Evolutionary conservation across 2,797 vertebrate species (phyloP).

Genomic region (Pantherophis vulpinus): DNA sequence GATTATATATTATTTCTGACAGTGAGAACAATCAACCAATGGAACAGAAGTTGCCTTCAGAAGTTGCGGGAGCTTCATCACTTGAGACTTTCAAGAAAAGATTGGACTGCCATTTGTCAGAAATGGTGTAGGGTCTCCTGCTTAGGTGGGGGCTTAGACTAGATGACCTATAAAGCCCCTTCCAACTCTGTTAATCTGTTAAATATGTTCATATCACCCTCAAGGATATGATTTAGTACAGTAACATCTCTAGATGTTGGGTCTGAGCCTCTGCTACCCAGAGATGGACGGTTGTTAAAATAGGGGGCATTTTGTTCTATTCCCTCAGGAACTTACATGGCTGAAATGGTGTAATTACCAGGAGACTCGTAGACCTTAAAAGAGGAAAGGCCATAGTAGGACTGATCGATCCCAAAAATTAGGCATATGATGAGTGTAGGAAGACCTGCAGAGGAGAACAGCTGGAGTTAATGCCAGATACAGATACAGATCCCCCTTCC

Average conservation of each 20-base stretch:
- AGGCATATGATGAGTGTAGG: slow-evolving; percentile 59
- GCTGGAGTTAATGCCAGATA: not conserved
- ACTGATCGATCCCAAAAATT: slow-evolving; percentile 56
- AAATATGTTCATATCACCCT: not conserved
- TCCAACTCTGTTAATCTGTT: no score
- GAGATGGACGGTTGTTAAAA: not conserved
- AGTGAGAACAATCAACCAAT: no score
- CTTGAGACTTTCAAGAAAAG: no score
- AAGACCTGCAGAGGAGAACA: slow-evolving; percentile 58
- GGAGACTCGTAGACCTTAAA: slow-evolving; percentile 59
- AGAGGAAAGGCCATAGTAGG: slow-evolving; percentile 66
- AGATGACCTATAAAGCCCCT: no score
- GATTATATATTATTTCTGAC: not conserved
- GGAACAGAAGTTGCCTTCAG: no score
- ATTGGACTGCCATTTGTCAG: no score
- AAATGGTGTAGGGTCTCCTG: no score
- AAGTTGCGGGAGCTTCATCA: no score
- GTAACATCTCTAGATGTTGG: not conserved
- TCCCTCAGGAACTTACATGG: slow-evolving; percentile 68
- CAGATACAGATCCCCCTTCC: no score
- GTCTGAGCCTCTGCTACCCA: not conserved
- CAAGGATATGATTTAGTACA: not conserved
- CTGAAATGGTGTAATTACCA: slow-evolving; percentile 36
- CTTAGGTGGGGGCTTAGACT: no score
- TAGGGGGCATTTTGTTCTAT: not conserved